Conservation (phyloP, 2,113 vertebrate species). For the Corynorhinus townsendii region DNA sequence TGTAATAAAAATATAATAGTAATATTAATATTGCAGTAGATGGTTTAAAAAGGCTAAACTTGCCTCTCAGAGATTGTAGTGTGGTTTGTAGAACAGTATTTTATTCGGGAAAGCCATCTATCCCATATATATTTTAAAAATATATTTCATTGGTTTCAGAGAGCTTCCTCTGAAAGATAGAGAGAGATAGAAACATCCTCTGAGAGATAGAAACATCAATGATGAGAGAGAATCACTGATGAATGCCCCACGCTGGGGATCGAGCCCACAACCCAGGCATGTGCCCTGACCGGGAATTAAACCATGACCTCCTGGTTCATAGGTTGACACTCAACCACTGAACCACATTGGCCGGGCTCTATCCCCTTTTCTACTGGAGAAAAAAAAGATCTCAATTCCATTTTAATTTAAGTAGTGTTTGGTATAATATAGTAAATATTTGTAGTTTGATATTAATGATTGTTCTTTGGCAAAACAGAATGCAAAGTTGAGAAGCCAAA, state of each 20-base stretch:
- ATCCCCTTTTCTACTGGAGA: neutral
- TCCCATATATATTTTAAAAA: neutral
- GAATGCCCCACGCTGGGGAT: no score
- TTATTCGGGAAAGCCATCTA: neutral
- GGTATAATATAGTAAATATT: neutral
- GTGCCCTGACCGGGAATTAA: no score
- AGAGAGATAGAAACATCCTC: no score
- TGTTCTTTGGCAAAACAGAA: neutral
- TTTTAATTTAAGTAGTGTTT: slow-evolving; percentile 4
- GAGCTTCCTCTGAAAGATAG: no score
- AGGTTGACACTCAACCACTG: no score
- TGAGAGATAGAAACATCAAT: no score
- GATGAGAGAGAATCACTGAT: no score
- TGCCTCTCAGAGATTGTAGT: neutral
- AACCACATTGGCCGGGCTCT: neutral
- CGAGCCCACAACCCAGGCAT: no score
- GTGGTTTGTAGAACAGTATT: neutral
- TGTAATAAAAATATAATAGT: neutral
- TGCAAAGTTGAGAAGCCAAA: slow-evolving; percentile 7
- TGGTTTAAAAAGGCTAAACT: neutral
- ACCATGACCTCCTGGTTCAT: no score
- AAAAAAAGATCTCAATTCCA: neutral
- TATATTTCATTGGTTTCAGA: no score
- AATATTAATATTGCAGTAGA: neutral
- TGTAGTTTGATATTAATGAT: neutral